These are phyloP conservation scores for Takifugu flavidus DNA, from an alignment of 2,113 vertebrate genomes.

Conservation along the genomic window DNA sequence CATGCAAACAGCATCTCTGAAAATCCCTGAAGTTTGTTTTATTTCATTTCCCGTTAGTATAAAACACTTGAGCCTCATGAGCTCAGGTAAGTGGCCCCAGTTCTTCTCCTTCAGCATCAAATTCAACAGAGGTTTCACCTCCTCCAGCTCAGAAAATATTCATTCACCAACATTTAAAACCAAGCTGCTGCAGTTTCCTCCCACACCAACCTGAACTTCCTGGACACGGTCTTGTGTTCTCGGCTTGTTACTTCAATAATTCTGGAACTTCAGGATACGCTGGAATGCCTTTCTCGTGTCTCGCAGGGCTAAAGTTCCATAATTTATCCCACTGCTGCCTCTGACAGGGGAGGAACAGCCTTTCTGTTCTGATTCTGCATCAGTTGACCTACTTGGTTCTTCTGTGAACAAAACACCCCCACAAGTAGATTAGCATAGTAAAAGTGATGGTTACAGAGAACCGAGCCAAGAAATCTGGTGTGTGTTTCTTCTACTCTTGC, in stretches of 20 bases:
- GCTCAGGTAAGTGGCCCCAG: slow-evolving; percentile 31
- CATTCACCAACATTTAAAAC: slow-evolving; percentile 13
- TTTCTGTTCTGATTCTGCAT: too few species aligned
- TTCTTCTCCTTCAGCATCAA: slow-evolving; percentile 20
- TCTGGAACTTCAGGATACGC: background rate
- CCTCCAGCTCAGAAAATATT: slow-evolving; percentile 30
- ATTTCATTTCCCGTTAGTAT: slow-evolving; percentile 4
- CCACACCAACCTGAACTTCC: slow-evolving; percentile 29
- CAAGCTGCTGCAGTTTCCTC: slow-evolving; percentile 44
- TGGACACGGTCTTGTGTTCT: too few species aligned
- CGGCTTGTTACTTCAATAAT: background rate
- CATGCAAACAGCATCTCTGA: slow-evolving; percentile 34
- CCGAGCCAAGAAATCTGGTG: too few species aligned
- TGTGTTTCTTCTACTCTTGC: too few species aligned
- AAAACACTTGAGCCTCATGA: slow-evolving; percentile 25
- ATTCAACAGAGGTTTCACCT: slow-evolving; percentile 25
- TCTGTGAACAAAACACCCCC: too few species aligned
- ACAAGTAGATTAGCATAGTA: too few species aligned
- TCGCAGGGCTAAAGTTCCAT: background rate
- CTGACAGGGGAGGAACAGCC: too few species aligned
- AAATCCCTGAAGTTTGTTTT: slow-evolving; percentile 64
- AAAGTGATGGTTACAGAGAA: too few species aligned
- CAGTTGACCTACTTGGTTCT: too few species aligned
- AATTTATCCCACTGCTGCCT: background rate
- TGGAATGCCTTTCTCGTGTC: background rate